phyloP scores from a whole-genome alignment of 2,888 invertebrate genomes.

The Allolobophora icterica region DNA sequence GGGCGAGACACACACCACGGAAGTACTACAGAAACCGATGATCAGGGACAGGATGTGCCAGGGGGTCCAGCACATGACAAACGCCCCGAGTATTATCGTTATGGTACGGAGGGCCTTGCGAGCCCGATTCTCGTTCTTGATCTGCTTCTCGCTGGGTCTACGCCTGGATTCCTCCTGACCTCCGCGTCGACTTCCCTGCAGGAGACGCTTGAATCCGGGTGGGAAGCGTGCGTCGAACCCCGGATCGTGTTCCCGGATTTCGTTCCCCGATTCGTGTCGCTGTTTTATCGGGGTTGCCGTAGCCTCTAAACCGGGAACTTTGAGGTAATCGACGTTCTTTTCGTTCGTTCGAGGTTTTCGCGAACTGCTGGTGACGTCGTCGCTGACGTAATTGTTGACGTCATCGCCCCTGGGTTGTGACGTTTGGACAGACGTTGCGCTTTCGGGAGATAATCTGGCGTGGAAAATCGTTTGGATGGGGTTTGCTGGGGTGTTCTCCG shows the following conservation, averaged over 20 bases:
- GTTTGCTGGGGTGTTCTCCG: background rate
- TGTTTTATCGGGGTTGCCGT: background rate
- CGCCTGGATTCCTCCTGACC: background rate
- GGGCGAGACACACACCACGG: constrained; percentile 58
- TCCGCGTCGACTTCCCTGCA: background rate
- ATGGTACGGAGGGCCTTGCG: constrained; percentile 97
- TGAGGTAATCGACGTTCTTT: background rate
- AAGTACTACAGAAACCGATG: constrained; percentile 86
- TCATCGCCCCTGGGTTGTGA: background rate
- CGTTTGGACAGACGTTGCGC: background rate
- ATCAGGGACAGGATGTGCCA: constrained; percentile 95
- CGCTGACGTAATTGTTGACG: background rate
- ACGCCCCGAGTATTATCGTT: constrained; percentile 96
- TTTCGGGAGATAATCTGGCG: background rate
- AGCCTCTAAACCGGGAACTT: background rate
- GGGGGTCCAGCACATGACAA: constrained; percentile 97
- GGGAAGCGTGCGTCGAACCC: background rate
- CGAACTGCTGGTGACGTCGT: background rate
- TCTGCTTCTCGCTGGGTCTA: constrained; percentile 18
- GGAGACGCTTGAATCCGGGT: background rate
- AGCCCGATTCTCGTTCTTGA: constrained; percentile 88
- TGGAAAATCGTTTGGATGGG: background rate
- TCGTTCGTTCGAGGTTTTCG: background rate
- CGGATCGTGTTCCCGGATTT: background rate
- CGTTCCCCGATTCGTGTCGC: background rate